Evolutionary conservation across 2,113 vertebrate genomes (phyloP), one percentile per base, ranked within the genome.

Genomic region (Myrmecophaga tridactyla): DNA sequence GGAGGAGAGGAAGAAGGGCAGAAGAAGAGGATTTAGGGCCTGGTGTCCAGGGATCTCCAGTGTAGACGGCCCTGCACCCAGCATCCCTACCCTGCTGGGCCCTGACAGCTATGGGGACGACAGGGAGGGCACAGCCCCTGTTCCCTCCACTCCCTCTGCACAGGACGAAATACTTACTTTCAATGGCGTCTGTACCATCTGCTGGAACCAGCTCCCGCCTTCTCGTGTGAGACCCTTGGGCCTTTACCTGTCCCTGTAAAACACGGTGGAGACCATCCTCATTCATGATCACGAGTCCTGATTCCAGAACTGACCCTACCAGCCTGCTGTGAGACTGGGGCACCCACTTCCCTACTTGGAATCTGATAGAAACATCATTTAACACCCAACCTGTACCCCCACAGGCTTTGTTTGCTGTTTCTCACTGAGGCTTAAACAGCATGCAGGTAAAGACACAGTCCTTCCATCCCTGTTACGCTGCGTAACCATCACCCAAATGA

Each of bases 151-250:
- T 56, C 43, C 31, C 53, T 6, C 15, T 14, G 17, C 31, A 60
- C n/a, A 15, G 15, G 18, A 34, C 13, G 53, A 48, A 51, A 0
- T 34, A 56, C 96, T 96, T 6, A 98, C 98, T 0, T 0, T 0
- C 0, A 1, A 0, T 0, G 0, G 90, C 3, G 0, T 96, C 56
- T 0, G 0, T 0, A 8, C 2, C 90, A 0, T 34, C 0, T 0
- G 0, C 46, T 0, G 96, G 97, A 80, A 96, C 39, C 29, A 98
- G 96, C 18, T 0, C 70, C 27, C 1, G 21, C 34, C 27, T 25
- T 18, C 1, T 80, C 0, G 10, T 51, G 10, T 0, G 5, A 21
- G 51, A 9, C 70, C 0, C 0, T 0, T 6, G 41, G 7, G 0
- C 4, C 0, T 2, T 7, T 0, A 5, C 15, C 69, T 2, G 13